These are phyloP conservation scores for Papilio glaucus DNA, from an alignment of 1,140 invertebrate species.

Conservation along the genomic window DNA sequence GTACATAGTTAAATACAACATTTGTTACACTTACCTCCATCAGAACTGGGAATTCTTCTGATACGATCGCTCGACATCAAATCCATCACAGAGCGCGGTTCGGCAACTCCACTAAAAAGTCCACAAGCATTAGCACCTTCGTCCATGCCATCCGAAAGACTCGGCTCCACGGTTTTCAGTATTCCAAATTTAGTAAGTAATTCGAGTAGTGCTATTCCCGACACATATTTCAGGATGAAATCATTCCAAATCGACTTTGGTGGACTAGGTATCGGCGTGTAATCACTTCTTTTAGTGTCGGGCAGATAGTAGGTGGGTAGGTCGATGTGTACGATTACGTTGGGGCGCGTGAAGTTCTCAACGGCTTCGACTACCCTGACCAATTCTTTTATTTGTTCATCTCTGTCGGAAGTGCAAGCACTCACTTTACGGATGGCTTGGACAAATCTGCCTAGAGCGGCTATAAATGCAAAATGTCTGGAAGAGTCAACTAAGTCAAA, in stretches of 20 bases:
- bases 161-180: constrained; percentile 37
- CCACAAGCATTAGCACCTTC: constrained; percentile 44
- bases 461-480: background rate
- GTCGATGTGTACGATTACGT: constrained; percentile 45
- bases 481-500: constrained; percentile 10
- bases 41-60: background rate
- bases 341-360: constrained; percentile 45
- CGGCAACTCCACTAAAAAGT: constrained; percentile 45
- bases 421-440: constrained; percentile 43
- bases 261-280: constrained; percentile 8
- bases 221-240: constrained; percentile 43
- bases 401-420: constrained; percentile 44
- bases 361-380: constrained; percentile 44
- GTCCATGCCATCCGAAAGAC: constrained; percentile 45
- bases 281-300: constrained; percentile 28
- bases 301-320: constrained; percentile 47
- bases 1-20: no score
- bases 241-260: constrained; percentile 45
- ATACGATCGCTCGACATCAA: constrained; percentile 16
- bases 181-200: constrained; percentile 46
- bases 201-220: constrained; percentile 43
- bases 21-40: constrained; percentile 17
- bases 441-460: constrained; percentile 12
- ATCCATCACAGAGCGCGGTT: constrained; percentile 31
- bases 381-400: constrained; percentile 40